Base-by-base conservation (phyloP, 2,888 invertebrate species). In the Philereme vetulata region DNA sequence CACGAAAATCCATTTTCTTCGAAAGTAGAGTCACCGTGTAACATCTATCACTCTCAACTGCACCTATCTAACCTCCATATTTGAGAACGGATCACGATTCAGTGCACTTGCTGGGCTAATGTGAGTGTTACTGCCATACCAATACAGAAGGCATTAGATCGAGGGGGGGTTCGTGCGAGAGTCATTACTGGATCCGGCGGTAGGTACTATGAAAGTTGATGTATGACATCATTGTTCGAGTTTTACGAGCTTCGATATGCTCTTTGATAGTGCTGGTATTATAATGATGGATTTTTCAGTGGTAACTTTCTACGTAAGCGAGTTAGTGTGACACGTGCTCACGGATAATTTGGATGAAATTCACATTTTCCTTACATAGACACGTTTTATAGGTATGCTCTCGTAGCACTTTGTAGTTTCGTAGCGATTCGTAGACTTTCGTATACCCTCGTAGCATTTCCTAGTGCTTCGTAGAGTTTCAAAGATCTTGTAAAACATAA, bases 21-120 rank as follows among this genome's bases (percentile, higher is more conserved):
- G 21, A 21, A 21, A 21, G 1, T 21, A 21, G 21, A 21, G 21
- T 21, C 21, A 21, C 21, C 21, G 1, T 21, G 21, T 21, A 21
- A 21, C 40, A 56, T 52, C 52, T 56, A 61, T 56, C 61, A 56
- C 38, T 51, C 55, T 43, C 48, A 33, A 21, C 36, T 51, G 34
- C 51, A 54, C 50, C 53, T 66, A 61, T 61, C 58, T 51, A 57
- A 62, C 54, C 57, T 44, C 42, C 50, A 44, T 64, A 59, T 64
- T 60, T 62, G 61, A 44, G 50, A 43, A 43, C 49, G 49, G 66
- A 64, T 55, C 48, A 46, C 52, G 46, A 33, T 38, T 45, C 50
- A n/a, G 42, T 44, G 48, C 56, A 10, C 35, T 9, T 21, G 40
- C 11, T 47, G 43, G 8, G 35, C 9, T 45, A 62, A 64, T 60